These are phyloP conservation scores for Pseudorhiza aurosa DNA, from an alignment of 30 jellyfish, hydroid and myxozoan species.

Conservation along the genomic window DNA sequence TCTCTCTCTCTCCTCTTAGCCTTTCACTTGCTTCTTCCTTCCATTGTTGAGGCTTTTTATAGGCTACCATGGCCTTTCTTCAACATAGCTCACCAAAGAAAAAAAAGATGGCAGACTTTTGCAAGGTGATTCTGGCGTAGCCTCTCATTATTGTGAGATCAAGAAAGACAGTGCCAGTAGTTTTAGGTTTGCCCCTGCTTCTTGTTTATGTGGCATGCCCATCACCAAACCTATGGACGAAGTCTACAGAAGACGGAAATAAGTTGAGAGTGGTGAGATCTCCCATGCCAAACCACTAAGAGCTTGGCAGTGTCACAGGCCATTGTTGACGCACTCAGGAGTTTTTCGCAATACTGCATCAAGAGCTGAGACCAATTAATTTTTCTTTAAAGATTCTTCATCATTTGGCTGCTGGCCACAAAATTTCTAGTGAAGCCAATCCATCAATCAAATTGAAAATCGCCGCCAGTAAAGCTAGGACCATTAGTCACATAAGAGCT, in stretches of 20 bases:
- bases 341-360: background rate
- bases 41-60: no score
- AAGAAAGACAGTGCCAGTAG: background rate
- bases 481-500: background rate
- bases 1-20: no score
- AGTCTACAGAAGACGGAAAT: background rate
- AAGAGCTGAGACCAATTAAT: background rate
- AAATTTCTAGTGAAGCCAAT: background rate
- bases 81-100: no score
- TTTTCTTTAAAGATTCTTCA: background rate
- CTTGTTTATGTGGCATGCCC: background rate
- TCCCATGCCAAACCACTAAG: background rate
- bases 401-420: conserved; percentile 13
- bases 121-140: conserved; percentile 25
- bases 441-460: background rate
- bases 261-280: background rate
- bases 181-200: background rate
- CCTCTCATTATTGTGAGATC: background rate
- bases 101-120: no score
- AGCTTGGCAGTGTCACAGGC: conserved; percentile 14
- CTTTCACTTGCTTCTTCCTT: no score
- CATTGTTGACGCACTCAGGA: background rate
- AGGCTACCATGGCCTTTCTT: no score
- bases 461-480: background rate
- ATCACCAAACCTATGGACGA: background rate